These are phyloP conservation scores for Poecilia picta DNA, from an alignment of 2,797 vertebrate species.

Conservation along the genomic window DNA sequence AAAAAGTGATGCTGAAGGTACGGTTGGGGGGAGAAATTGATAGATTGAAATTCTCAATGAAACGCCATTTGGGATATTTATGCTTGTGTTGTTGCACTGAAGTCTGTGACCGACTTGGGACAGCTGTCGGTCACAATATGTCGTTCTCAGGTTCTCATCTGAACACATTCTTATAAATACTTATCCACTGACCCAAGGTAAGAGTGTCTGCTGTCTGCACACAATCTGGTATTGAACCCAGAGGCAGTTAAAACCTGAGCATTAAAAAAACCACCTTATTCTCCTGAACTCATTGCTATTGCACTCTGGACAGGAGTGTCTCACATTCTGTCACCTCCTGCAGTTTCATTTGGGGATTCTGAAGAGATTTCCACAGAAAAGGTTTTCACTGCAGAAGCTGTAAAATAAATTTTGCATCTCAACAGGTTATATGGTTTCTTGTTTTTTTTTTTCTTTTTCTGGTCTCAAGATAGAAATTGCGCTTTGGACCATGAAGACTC, in stretches of 20 bases:
- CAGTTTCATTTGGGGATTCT: background rate
- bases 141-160: conserved; percentile 37
- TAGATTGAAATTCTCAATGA: background rate
- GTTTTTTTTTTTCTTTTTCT: background rate
- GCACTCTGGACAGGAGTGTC: background rate
- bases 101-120: conserved; percentile 40
- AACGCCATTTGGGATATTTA: background rate
- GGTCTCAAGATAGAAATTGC: conserved; percentile 1
- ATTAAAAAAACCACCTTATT: conserved; percentile 4
- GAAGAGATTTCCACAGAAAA: background rate
- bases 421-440: background rate
- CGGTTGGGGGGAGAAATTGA: background rate
- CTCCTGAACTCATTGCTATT: background rate
- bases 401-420: background rate
- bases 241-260: conserved; percentile 6
- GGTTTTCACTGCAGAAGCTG: background rate
- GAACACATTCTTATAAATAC: conserved; percentile 66
- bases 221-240: conserved; percentile 25
- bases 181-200: conserved; percentile 61
- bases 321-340: background rate
- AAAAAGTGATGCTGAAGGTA: conserved; percentile 7
- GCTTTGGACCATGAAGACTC: conserved; percentile 15
- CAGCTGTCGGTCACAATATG: conserved; percentile 73
- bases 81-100: background rate
- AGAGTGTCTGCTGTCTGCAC: conserved; percentile 45